These are phyloP conservation scores for Caranx ignobilis DNA, from an alignment of 2,113 vertebrate species.

Conservation along the genomic window DNA sequence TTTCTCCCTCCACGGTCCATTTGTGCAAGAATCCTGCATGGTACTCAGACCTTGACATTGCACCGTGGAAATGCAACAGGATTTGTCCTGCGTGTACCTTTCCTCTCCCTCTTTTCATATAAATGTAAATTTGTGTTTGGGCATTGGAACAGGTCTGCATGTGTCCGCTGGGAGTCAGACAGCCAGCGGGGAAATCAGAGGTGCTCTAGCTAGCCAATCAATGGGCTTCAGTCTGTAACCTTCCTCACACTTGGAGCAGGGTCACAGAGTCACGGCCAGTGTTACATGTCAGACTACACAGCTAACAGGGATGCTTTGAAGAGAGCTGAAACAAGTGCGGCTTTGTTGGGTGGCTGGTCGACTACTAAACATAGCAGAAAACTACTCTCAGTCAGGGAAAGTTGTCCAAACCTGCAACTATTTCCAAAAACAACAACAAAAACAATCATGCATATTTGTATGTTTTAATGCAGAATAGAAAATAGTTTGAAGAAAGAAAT, in stretches of 20 bases:
- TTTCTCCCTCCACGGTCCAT: slow-evolving; percentile 68
- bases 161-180: slow-evolving; percentile 62
- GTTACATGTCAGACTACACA: slow-evolving; percentile 46
- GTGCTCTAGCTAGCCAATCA: slow-evolving; percentile 62
- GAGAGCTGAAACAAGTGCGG: slow-evolving; percentile 29
- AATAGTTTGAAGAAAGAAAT: background rate
- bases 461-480: background rate
- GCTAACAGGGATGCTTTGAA: slow-evolving; percentile 45
- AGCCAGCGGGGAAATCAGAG: slow-evolving; percentile 73
- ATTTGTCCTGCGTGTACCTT: slow-evolving; percentile 68
- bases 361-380: slow-evolving; percentile 42
- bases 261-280: slow-evolving; percentile 60
- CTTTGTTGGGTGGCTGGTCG: slow-evolving; percentile 38
- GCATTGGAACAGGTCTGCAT: slow-evolving; percentile 66
- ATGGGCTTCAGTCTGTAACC: slow-evolving; percentile 49
- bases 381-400: slow-evolving; percentile 25
- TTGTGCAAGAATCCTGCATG: slow-evolving; percentile 59
- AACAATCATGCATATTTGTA: too few species aligned
- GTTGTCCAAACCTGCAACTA: background rate
- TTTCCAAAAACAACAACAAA: background rate
- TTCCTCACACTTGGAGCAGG: slow-evolving; percentile 49
- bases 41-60: slow-evolving; percentile 67
- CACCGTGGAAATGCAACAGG: slow-evolving; percentile 65
- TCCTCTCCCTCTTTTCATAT: slow-evolving; percentile 78
- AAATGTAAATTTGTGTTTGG: slow-evolving; percentile 83